These are phyloP conservation scores for Naja naja DNA, from an alignment of 2,113 vertebrate genomes.

Conservation along the genomic window DNA sequence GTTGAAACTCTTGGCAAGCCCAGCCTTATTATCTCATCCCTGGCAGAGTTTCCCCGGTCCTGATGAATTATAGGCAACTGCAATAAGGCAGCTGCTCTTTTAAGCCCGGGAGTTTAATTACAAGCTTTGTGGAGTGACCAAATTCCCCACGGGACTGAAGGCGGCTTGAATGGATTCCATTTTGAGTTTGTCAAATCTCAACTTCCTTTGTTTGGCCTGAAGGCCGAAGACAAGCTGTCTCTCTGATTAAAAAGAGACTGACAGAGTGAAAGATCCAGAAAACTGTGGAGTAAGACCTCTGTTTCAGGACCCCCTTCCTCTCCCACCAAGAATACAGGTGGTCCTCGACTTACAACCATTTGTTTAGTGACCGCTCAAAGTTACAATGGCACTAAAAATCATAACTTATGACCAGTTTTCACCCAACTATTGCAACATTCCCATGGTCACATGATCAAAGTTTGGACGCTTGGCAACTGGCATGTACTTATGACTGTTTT, in stretches of 20 bases:
- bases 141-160: not conserved
- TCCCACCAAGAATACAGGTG: not conserved
- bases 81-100: not conserved
- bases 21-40: not conserved
- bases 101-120: slow-evolving; percentile 2
- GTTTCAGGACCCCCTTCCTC: not conserved
- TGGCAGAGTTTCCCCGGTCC: not conserved
- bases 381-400: not conserved
- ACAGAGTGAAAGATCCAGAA: not conserved
- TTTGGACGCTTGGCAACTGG: not conserved
- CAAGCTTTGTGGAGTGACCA: slow-evolving; percentile 4
- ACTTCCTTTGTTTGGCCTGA: not conserved
- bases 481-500: not conserved
- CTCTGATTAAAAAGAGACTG: not conserved
- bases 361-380: not conserved
- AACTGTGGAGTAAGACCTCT: not conserved
- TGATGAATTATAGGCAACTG: not conserved
- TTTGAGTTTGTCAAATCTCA: not conserved
- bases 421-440: not conserved
- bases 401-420: not conserved
- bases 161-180: not conserved
- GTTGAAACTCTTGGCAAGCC: not conserved
- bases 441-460: not conserved
- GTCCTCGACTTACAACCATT: not conserved
- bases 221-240: not conserved